phyloP scores from a whole-genome alignment of 2,888 invertebrate genomes.

The Aphidius colemani region DNA sequence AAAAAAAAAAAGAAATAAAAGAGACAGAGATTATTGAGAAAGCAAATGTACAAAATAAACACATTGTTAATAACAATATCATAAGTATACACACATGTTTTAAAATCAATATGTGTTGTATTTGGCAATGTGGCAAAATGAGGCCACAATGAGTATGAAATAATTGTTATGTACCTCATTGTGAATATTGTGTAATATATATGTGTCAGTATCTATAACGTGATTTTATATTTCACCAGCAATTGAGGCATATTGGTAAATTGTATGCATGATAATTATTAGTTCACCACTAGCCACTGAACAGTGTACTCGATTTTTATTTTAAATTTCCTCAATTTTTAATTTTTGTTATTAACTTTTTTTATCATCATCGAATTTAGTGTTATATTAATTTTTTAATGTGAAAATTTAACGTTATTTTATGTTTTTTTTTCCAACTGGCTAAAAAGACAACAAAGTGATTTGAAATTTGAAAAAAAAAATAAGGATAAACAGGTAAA shows the following conservation, averaged over 20 bases:
- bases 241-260: constrained; percentile 2
- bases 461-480: neutral
- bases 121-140: constrained; percentile 11
- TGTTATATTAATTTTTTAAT: neutral
- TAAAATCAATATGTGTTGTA: neutral
- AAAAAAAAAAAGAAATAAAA: too few species aligned
- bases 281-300: neutral
- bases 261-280: neutral
- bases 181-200: neutral
- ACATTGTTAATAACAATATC: too few species aligned
- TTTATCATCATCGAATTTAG: neutral
- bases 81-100: too few species aligned
- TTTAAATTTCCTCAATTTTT: neutral
- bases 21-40: too few species aligned
- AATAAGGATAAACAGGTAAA: constrained; percentile 12
- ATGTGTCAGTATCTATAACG: neutral
- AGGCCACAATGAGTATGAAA: constrained; percentile 11
- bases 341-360: neutral
- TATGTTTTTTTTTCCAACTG: neutral
- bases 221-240: too few species aligned
- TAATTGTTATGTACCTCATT: neutral
- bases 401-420: neutral
- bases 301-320: neutral
- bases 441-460: neutral
- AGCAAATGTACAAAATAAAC: too few species aligned